These are phyloP conservation scores for Sarcophaga carnaria DNA, from an alignment of 2,888 invertebrate genomes.

Conservation along the genomic window DNA sequence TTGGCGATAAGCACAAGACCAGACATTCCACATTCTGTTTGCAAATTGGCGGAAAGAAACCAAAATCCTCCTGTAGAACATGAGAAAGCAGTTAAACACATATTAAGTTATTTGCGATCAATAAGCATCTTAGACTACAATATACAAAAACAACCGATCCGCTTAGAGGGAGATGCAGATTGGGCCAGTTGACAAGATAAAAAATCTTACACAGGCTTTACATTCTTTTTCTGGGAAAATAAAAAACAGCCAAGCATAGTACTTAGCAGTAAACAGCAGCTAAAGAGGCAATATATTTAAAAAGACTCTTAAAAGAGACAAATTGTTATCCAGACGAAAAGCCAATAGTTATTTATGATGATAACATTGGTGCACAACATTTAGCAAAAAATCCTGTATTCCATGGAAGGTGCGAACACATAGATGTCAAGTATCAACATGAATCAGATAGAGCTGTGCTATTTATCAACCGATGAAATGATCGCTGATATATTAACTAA, in stretches of 20 bases:
- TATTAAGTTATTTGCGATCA: conserved; percentile 8
- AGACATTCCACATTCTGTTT: conserved; percentile 33
- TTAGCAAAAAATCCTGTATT: too few relatives aligned
- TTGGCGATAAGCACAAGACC: conserved; percentile 24
- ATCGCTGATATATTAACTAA: too few relatives aligned
- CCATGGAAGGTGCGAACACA: too few relatives aligned
- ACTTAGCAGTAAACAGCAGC: conserved; percentile 1
- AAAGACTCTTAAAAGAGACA: not conserved
- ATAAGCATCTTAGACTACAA: too few relatives aligned
- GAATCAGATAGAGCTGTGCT: too few relatives aligned
- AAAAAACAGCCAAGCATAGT: conserved; percentile 12
- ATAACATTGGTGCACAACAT: too few relatives aligned
- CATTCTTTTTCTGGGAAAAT: not conserved
- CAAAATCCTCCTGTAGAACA: conserved; percentile 33
- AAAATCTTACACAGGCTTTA: not conserved
- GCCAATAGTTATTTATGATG: too few relatives aligned
- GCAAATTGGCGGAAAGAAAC: conserved; percentile 34
- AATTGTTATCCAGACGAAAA: too few relatives aligned
- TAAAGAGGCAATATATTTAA: not conserved
- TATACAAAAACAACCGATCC: too few relatives aligned
- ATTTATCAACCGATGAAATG: too few relatives aligned
- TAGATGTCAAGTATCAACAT: too few relatives aligned
- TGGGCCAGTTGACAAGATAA: not conserved
- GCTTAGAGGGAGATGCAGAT: not conserved
- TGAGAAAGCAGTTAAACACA: conserved; percentile 3